A percentile compares a stretch with the other conserved stretches of the same genome.
Evolutionary conservation across 2,888 invertebrate species (phyloP).

Genomic region (Antheraea assamensis): DNA sequence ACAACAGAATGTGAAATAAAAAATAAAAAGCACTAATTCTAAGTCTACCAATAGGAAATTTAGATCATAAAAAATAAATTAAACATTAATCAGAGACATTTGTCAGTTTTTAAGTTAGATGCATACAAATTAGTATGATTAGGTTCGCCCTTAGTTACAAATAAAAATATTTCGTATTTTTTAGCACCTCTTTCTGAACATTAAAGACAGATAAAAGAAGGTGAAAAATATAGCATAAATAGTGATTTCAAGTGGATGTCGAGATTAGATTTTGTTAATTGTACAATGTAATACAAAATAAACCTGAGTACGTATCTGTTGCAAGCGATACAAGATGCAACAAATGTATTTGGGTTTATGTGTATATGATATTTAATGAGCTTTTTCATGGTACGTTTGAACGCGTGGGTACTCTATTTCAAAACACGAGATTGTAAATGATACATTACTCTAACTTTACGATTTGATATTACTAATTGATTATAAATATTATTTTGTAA

Average conservation of each 20-base stretch:
- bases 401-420: conserved; percentile 15
- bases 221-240: not conserved
- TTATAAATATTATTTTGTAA: conserved; percentile 8
- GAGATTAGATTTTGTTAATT: not conserved
- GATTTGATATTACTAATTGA: conserved; percentile 20
- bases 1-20: not conserved
- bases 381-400: conserved; percentile 44
- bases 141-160: not conserved
- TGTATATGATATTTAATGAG: conserved; percentile 48
- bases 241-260: not conserved
- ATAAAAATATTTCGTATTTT: not conserved
- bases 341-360: conserved; percentile 59
- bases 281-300: not conserved
- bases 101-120: not conserved
- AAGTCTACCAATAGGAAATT: not conserved
- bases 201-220: not conserved
- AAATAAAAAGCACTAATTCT: not conserved
- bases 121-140: not conserved
- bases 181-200: not conserved
- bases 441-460: conserved; percentile 21
- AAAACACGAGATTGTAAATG: conserved; percentile 16
- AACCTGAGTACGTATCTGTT: conserved; percentile 7
- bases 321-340: conserved; percentile 54
- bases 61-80: not conserved
- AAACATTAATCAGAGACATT: not conserved